Conservation (phyloP, 2,113 vertebrate species). For the Perca fluviatilis region DNA sequence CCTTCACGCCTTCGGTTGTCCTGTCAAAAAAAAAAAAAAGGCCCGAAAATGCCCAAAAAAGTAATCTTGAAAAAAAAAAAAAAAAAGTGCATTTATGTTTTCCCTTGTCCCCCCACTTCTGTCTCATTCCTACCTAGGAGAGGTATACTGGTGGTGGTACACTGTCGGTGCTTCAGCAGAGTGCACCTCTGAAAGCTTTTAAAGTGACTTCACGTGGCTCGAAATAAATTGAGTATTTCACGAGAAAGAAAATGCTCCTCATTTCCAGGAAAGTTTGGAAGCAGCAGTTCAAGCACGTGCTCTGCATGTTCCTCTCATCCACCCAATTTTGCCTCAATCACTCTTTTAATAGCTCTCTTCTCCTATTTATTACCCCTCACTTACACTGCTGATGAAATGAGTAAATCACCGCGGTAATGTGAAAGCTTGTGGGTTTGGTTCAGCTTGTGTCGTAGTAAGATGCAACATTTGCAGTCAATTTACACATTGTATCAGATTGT, state of each 20-base stretch:
- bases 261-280: slow-evolving; percentile 33
- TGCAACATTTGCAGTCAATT: slow-evolving; percentile 2
- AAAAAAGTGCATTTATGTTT: background rate
- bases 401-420: slow-evolving; percentile 42
- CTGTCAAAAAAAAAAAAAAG: no score
- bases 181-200: slow-evolving; percentile 28
- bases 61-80: no score
- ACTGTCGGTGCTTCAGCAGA: background rate
- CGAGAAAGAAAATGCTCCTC: background rate
- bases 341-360: slow-evolving; percentile 14
- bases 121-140: background rate
- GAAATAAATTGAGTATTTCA: slow-evolving; percentile 23
- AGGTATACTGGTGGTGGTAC: background rate
- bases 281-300: background rate
- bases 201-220: slow-evolving; percentile 8
- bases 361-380: slow-evolving; percentile 37
- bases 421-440: slow-evolving; percentile 45
- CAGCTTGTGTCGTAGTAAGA: background rate
- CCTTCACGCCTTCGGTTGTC: no score
- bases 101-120: background rate
- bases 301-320: slow-evolving; percentile 10
- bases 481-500: background rate
- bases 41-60: no score
- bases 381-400: slow-evolving; percentile 40
- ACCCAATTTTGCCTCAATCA: slow-evolving; percentile 12